Evolutionary conservation across 2,113 vertebrate genomes (phyloP), one percentile per base, ranked within the genome.

Genomic region (Pampusana beccarii): DNA sequence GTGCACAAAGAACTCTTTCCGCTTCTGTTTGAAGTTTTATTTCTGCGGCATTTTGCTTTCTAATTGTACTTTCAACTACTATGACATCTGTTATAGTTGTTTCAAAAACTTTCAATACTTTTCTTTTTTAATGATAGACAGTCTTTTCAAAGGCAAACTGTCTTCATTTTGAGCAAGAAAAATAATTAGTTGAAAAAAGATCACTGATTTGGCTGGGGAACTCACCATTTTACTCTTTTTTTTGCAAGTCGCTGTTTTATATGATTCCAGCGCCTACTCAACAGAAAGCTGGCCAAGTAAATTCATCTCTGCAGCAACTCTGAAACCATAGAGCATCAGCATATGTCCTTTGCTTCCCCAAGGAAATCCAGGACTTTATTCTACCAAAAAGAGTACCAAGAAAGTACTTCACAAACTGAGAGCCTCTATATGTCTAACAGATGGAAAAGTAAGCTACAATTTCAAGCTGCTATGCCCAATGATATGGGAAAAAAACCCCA

Each of bases 11-110:
- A 85, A 73, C 61, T 95, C 86, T 73, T 93, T 93, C 60, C 1
- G 33, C 86, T 91, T 94, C 81, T 87, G 86, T 97, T 97, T 98
- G 95, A 97, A 97, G 97, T 90, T 95, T 96, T 95, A 95, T 97
- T 97, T 96, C 67, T 93, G 91, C 53, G 82, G 86, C 50, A 75
- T 96, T 91, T 48, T 95, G 86, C 72, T 97, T 97, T 96, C 96
- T 96, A 97, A 97, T 96, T 97, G 80, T 95, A 77, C 95, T 95
- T 97, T 97, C 90, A 93, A 95, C 91, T 95, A 19, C 75, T 64
- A 90, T 94, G 93, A 96, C 96, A 97, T 97, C 96, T 98, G 94
- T 93, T 97, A 90, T 64, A 93, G 66, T 44, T 95, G 86, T 97
- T 97, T 97, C 93, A 94, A 95, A 98, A 97, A 97, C 88, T 96